Evolutionary conservation across 2,888 invertebrate species (phyloP), one percentile per base, ranked within the genome.

Genomic region (Latheticus oryzae): DNA sequence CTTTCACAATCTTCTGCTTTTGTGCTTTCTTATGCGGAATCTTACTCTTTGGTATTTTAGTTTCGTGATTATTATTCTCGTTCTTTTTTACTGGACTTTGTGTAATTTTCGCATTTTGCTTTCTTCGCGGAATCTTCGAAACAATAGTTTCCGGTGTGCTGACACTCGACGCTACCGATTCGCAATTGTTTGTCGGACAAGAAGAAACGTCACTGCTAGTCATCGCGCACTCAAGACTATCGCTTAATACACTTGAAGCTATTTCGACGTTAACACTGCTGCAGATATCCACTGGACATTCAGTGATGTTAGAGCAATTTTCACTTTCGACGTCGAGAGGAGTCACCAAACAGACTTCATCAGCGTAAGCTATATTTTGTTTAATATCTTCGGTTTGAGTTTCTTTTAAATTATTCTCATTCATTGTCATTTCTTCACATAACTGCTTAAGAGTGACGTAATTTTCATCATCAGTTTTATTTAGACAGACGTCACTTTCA

Each of bases 81-180:
- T 66, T 66, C 58, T 80, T 82, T 53, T 72, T 71, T 2, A 74
- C 73, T 3, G 77, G 75, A 67, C 75, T 75, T 3, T 73, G 63
- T n/a, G 78, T 76, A 50, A 75, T 70, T 54, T 66, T 70, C 38
- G 72, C 63, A 1, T 70, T 59, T 1, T 53, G 69, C 56, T 70
- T 75, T 30, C 75, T 66, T 37, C 78, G 69, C 5, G 79, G 85
- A 78, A 84, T 85, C 79, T 77, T 78, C 64, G 87, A 82, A 76
- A 87, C 85, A 75, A 87, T 83, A 72, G 87, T 88, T 78, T 88
- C 88, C 60, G 88, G 87, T 56, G 88, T 88, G 68, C 88, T 88
- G 53, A 85, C 83, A 76, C 85, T 85, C 54, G 86, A 86, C 61
- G 86, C 86, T 71, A 85, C 80, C 7, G 86, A 86, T 78, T 86